Evolutionary conservation across 2,113 vertebrate species (phyloP).

Genomic region (Melanostigma gelatinosum): DNA sequence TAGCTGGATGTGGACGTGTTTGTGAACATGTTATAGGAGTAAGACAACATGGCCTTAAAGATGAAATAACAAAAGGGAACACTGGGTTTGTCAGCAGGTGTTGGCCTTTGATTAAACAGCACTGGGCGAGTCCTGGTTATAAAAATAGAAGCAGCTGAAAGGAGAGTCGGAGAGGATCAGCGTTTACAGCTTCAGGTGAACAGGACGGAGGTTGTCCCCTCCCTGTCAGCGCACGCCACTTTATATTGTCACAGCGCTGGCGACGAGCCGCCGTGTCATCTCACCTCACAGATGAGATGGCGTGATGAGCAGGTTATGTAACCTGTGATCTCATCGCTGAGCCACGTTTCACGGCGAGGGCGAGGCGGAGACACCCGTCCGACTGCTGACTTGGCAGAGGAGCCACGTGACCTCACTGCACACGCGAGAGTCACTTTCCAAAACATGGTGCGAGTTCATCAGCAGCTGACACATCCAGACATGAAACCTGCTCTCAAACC

Average conservation of each 20-base stretch:
- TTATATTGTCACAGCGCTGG: slow-evolving; percentile 2
- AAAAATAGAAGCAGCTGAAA: background rate
- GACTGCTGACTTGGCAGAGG: slow-evolving; percentile 19
- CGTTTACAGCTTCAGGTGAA: background rate
- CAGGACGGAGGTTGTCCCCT: background rate
- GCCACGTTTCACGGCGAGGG: background rate
- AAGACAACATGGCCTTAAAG: background rate
- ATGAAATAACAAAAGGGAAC: background rate
- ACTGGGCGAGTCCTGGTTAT: background rate
- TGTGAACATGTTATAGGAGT: too few species aligned
- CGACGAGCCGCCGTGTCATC: background rate
- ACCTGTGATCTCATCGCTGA: slow-evolving; percentile 4
- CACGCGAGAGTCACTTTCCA: background rate
- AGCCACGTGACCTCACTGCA: background rate
- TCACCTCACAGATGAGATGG: background rate
- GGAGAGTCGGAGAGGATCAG: slow-evolving; percentile 14
- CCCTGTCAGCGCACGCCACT: background rate
- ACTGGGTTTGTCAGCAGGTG: background rate
- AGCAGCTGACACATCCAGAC: background rate
- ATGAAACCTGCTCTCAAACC: background rate
- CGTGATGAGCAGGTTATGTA: slow-evolving; percentile 7
- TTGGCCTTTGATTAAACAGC: background rate
- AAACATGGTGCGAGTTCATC: background rate
- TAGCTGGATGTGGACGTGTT: too few species aligned
- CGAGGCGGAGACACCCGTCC: background rate